Evolutionary conservation across 2,888 invertebrate genomes (phyloP).

Genomic region (Phorcus lineatus): DNA sequence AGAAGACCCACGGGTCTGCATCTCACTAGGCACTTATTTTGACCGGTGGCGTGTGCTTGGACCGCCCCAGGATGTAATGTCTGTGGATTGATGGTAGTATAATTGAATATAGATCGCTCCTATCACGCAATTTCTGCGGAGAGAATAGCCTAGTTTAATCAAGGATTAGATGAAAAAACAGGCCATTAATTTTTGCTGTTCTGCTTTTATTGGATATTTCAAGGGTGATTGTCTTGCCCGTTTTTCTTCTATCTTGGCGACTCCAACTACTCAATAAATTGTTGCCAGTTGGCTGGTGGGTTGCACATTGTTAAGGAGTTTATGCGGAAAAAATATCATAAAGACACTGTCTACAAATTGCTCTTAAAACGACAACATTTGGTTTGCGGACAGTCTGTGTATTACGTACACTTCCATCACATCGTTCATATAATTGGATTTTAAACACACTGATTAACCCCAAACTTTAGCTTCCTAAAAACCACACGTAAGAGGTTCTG

Average conservation of each 20-base stretch:
- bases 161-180: conserved; percentile 12
- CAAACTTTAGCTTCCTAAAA: too few species aligned
- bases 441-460: too few species aligned
- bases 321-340: too few species aligned
- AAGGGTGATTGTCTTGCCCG: background rate
- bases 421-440: too few species aligned
- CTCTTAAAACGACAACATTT: too few species aligned
- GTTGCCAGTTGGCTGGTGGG: background rate
- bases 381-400: too few species aligned
- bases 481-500: too few species aligned
- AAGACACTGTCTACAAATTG: too few species aligned
- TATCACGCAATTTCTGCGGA: conserved; percentile 13
- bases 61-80: background rate
- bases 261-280: background rate
- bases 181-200: conserved; percentile 12
- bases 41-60: background rate
- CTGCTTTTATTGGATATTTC: conserved; percentile 18
- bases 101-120: conserved; percentile 15
- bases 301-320: too few species aligned
- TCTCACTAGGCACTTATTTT: background rate
- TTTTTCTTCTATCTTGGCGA: background rate
- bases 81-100: conserved; percentile 16
- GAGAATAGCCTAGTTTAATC: conserved; percentile 15
- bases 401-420: too few species aligned
- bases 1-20: background rate